Evolutionary conservation across 1,140 invertebrate genomes (phyloP).

Genomic region (Cydia strobilella): DNA sequence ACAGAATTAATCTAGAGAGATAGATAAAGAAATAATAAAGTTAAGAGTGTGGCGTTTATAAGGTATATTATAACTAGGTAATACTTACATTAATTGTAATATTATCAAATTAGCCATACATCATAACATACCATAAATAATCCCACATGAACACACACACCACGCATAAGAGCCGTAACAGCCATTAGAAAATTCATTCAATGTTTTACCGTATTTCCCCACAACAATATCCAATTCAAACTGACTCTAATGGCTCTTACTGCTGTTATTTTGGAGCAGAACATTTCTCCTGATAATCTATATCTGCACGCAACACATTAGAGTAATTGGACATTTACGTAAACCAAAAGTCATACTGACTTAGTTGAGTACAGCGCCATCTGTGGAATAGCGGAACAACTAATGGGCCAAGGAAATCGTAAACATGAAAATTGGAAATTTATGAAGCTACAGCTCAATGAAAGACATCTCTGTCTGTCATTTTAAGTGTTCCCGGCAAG

Average conservation of each 20-base stretch:
- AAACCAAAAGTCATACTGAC: background rate
- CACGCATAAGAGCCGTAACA: too few relatives aligned
- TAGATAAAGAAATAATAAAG: too few relatives aligned
- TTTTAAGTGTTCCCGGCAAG: too few relatives aligned
- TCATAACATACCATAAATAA: constrained; percentile 10
- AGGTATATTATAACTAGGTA: background rate
- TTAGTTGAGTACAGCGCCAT: background rate
- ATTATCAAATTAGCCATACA: background rate
- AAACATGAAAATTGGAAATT: background rate
- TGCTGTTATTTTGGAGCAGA: background rate
- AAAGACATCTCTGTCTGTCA: too few relatives aligned
- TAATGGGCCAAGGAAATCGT: background rate
- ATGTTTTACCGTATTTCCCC: too few relatives aligned
- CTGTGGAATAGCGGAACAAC: background rate
- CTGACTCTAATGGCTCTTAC: too few relatives aligned
- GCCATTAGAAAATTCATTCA: too few relatives aligned
- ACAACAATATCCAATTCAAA: too few relatives aligned
- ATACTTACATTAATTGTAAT: background rate
- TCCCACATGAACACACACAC: background rate
- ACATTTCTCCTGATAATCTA: background rate
- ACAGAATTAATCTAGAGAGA: too few relatives aligned
- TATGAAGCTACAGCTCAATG: background rate
- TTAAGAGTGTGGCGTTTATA: too few relatives aligned
- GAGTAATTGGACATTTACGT: background rate
- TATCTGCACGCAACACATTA: background rate